These are phyloP conservation scores for Tolmerus cingulatus DNA, from an alignment of 2,888 invertebrate species.

Conservation along the genomic window DNA sequence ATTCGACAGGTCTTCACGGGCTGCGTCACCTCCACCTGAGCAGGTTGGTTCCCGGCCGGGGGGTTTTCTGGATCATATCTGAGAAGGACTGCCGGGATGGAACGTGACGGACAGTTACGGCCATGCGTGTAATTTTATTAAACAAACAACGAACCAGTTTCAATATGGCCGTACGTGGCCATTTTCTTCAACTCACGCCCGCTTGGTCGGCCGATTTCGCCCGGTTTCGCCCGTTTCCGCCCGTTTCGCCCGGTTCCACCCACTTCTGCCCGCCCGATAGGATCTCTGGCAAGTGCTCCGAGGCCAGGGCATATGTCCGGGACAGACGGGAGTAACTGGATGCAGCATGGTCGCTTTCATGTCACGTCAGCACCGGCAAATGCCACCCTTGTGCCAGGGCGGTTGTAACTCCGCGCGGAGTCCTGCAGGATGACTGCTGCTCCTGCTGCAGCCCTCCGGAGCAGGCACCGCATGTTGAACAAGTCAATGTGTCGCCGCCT, in stretches of 20 bases:
- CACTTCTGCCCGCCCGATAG: background rate
- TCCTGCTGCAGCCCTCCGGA: background rate
- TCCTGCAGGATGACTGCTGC: background rate
- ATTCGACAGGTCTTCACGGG: conserved; percentile 42
- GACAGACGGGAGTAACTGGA: background rate
- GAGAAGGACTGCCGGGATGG: background rate
- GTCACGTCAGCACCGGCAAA: background rate
- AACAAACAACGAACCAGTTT: background rate
- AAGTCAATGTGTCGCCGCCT: conserved; percentile 29
- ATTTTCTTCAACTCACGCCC: conserved; percentile 5
- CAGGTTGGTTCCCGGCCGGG: background rate
- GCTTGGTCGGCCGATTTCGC: background rate
- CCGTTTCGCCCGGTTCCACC: too few species aligned
- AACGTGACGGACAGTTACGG: conserved; percentile 38
- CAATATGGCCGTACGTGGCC: background rate
- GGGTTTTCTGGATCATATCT: conserved; percentile 28
- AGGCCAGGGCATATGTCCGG: background rate
- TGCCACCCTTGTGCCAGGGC: background rate
- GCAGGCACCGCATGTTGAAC: conserved; percentile 1
- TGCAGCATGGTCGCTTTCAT: conserved; percentile 7
- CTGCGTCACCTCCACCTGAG: conserved; percentile 1
- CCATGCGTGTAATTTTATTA: conserved; percentile 39
- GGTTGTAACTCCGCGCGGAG: background rate
- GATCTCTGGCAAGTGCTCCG: background rate
- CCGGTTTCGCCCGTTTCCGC: background rate